A percentile compares a stretch with the other conserved stretches of the same genome.
Evolutionary conservation across 2,888 invertebrate species (phyloP).

Genomic region (Phrixothrix hirtus): DNA sequence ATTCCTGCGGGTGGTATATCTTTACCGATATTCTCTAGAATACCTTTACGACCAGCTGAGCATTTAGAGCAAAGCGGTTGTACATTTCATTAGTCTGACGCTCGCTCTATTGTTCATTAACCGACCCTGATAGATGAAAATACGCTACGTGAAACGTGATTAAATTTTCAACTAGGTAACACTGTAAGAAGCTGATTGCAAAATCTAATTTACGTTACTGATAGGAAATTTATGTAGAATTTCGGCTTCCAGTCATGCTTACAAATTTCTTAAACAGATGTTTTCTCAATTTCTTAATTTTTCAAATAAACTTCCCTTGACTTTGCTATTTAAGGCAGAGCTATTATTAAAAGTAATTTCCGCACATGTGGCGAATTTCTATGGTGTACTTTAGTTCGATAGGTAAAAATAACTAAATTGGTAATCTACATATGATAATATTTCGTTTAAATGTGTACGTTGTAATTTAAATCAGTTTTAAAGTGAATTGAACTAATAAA

Average conservation of each 20-base stretch:
- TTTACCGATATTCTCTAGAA: background rate
- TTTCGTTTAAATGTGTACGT: no score
- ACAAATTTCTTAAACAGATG: background rate
- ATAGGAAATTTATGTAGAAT: background rate
- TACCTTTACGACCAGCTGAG: conserved; percentile 10
- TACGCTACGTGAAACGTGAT: conserved; percentile 26
- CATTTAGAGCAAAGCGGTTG: conserved; percentile 14
- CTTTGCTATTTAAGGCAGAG: no score
- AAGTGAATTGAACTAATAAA: no score
- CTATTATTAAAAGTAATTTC: no score
- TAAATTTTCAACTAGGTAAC: conserved; percentile 24
- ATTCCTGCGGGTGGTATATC: background rate
- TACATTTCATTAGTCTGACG: conserved; percentile 23
- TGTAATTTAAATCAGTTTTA: no score
- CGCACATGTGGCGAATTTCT: no score
- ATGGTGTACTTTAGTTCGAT: no score
- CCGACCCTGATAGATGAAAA: conserved; percentile 25
- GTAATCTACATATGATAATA: no score
- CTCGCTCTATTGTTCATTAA: conserved; percentile 28
- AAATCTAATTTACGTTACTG: conserved; percentile 10
- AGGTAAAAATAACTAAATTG: no score
- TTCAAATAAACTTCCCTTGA: background rate
- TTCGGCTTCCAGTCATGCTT: background rate
- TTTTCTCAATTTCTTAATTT: no score
- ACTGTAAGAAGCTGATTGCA: conserved; percentile 18